Evolutionary conservation across 2,113 vertebrate species (phyloP), one percentile per base, ranked within the genome.

Genomic region (Siniperca chuatsi): DNA sequence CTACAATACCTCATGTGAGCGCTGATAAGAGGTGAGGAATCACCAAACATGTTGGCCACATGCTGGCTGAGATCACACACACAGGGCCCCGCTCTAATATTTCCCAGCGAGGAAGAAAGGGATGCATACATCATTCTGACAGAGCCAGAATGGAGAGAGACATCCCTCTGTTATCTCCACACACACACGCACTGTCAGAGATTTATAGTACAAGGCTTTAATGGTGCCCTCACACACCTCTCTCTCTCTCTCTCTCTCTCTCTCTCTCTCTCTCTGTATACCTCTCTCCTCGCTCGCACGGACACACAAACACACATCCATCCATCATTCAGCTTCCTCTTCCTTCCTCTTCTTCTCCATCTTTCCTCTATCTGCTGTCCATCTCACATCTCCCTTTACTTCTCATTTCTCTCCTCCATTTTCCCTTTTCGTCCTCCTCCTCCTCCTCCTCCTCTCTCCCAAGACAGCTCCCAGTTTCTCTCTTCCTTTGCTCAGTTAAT

Each of bases 151-250:
- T 89, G 73, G 90, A 93, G 92, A 90, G 90, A 93, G 94, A 93
- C 93, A 82, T 92, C 90, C 82, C 87, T 93, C 90, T n/a, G 90
- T 94, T 94, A 94, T 94, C 93, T 94, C 66, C 90, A 91, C 92
- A 81, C 88, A 84, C 91, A 94, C 89, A 85, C 52, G 29, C 87
- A 78, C 89, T 87, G 93, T 89, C 86, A 90, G 90, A 93, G 93
- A 94, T 94, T 94, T 94, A 95, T 93, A 85, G 89, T 88, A 94
- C 93, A 92, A 83, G 91, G 85, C 89, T 87, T 90, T 93, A 93
- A 93, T 92, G 87, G 87, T 42, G 81, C 83, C 90, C 92, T 88
- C 91, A 87, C 92, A 86, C 90, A 82, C 89, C 50, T 50, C 79
- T 81, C 82, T 91, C 66, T 10, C 40, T 42, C 65, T 46, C 40